A percentile compares a stretch with the other conserved stretches of the same genome.
These are phyloP conservation scores for Berghia stephanieae DNA, from an alignment of 1,140 invertebrate genomes.

Conservation along the genomic window DNA sequence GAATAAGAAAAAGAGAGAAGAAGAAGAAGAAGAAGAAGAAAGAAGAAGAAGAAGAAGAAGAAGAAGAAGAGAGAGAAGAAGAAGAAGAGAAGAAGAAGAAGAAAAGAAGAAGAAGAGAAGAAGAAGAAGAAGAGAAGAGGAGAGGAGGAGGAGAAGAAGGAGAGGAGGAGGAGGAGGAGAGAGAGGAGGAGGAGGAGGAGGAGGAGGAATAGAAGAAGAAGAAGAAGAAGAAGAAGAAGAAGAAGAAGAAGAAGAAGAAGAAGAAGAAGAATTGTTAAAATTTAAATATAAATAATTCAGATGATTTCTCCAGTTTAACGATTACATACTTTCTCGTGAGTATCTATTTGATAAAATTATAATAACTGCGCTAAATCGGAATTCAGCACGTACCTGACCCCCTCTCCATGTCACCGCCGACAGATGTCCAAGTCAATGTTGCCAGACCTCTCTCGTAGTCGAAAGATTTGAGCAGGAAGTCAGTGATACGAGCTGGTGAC, in stretches of 20 bases:
- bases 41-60: conserved; percentile 15
- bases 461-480: conserved; percentile 29
- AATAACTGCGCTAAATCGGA: no score
- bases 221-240: conserved; percentile 13
- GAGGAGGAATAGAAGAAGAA: no score
- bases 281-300: not conserved
- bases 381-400: conserved; percentile 30
- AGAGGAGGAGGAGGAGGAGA: conserved; percentile 8
- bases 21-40: conserved; percentile 8
- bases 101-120: not conserved
- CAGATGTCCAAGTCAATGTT: conserved; percentile 37
- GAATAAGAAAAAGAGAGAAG: not conserved
- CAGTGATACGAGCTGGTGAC: conserved; percentile 39
- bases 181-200: conserved; percentile 22
- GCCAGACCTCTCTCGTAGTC: conserved; percentile 21
- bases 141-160: conserved; percentile 6
- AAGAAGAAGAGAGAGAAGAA: conserved; percentile 19
- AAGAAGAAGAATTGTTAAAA: no score
- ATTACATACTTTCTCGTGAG: not conserved
- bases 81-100: conserved; percentile 20
- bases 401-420: conserved; percentile 42
- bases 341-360: not conserved
- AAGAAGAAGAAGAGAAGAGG: not conserved
- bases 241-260: not conserved
- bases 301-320: not conserved